Evolutionary conservation across 1,140 invertebrate species (phyloP).

Genomic region (Zaprionus taronus): DNA sequence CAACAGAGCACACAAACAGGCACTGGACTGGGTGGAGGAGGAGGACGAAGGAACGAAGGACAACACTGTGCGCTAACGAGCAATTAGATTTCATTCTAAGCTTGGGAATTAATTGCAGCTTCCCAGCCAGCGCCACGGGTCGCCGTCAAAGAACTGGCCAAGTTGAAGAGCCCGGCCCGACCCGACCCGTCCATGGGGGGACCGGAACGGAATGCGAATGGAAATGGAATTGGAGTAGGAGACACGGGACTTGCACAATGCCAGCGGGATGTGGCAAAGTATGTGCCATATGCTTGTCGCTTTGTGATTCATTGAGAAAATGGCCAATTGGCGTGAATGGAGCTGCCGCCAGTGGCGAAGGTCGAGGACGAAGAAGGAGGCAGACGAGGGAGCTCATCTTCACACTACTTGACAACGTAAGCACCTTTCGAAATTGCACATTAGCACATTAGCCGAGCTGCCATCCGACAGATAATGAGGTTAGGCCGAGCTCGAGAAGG

Average conservation of each 20-base stretch:
- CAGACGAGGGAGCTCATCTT: constrained; percentile 54
- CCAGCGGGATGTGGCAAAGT: constrained; percentile 42
- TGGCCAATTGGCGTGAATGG: constrained; percentile 66
- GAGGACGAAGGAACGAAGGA: constrained; percentile 24
- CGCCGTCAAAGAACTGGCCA: constrained; percentile 20
- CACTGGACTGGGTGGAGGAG: not conserved
- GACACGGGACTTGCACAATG: constrained; percentile 5
- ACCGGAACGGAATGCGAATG: not conserved
- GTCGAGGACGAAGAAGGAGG: not conserved
- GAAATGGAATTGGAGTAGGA: not conserved
- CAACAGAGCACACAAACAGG: constrained; percentile 20
- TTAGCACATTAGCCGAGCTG: constrained; percentile 75
- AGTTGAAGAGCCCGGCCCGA: constrained; percentile 19
- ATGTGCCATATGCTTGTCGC: constrained; percentile 68
- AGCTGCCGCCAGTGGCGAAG: not conserved
- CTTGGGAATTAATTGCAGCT: constrained; percentile 81
- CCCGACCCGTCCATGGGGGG: not conserved
- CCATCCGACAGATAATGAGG: constrained; percentile 42
- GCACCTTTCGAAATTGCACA: constrained; percentile 81
- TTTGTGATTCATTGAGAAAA: constrained; percentile 57
- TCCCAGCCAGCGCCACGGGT: constrained; percentile 39
- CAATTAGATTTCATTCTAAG: constrained; percentile 84
- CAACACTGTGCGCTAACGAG: constrained; percentile 81
- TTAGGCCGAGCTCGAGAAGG: constrained; percentile 1
- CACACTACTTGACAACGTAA: constrained; percentile 84